Percentiles rank a stretch among this genome's conserved stretches.
phyloP scores from a whole-genome alignment of 2,113 vertebrate species.

The Nannobrachium achirus region DNA sequence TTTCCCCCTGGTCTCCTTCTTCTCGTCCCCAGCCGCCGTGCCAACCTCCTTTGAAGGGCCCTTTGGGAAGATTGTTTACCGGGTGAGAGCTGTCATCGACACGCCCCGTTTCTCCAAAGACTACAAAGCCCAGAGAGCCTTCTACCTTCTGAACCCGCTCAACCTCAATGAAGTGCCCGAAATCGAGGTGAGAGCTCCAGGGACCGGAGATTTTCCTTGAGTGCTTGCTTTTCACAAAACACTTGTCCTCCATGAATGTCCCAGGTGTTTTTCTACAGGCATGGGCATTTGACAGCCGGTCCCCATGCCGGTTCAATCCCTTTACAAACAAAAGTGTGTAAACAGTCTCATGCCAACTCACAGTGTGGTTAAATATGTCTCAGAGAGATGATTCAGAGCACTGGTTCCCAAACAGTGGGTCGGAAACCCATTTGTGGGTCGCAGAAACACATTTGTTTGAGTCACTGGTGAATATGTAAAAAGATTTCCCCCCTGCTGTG shows the following conservation, averaged over 20 bases:
- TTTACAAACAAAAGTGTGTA: neutral
- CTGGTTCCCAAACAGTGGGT: neutral
- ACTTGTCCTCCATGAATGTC: neutral
- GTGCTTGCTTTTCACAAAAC: neutral
- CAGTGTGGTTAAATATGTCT: no score
- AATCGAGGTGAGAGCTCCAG: slow-evolving; percentile 84
- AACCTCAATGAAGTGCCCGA: slow-evolving; percentile 92
- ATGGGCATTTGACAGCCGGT: no score
- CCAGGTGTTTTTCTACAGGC: neutral
- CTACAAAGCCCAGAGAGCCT: slow-evolving; percentile 87
- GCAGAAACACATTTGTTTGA: no score
- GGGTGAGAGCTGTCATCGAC: slow-evolving; percentile 89
- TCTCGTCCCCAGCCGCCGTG: slow-evolving; percentile 76
- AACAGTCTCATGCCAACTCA: no score
- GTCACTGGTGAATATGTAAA: no score
- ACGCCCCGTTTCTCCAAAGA: slow-evolving; percentile 94
- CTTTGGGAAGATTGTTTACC: slow-evolving; percentile 90
- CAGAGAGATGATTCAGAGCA: no score
- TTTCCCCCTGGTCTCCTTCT: neutral
- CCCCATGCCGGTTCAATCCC: neutral
- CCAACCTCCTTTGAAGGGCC: slow-evolving; percentile 97
- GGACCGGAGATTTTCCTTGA: neutral
- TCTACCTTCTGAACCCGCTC: slow-evolving; percentile 91
- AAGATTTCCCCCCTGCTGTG: no score
- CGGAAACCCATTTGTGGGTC: neutral